These are phyloP conservation scores for Drosophila pegasa DNA, from an alignment of 2,888 invertebrate species.

Conservation along the genomic window DNA sequence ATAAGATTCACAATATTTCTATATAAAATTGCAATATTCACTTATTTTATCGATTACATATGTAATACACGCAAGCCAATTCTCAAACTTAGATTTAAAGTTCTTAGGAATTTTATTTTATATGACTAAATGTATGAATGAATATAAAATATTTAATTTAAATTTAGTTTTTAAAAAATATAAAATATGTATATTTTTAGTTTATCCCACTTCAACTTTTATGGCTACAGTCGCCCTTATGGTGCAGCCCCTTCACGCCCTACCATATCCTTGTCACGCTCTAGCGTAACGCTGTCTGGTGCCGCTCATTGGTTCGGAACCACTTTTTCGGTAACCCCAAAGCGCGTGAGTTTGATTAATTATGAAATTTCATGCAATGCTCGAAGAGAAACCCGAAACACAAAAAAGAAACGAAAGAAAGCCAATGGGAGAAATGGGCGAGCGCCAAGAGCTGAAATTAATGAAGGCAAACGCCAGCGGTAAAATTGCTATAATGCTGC, in stretches of 20 bases:
- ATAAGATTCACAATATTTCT: too few species aligned
- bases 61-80: too few species aligned
- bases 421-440: constrained; percentile 43
- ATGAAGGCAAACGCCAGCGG: constrained; percentile 76
- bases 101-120: too few species aligned
- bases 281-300: constrained; percentile 31
- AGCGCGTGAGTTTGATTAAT: constrained; percentile 84
- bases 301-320: constrained; percentile 8
- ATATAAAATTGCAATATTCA: too few species aligned
- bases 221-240: background rate
- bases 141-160: too few species aligned
- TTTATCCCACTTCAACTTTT: background rate
- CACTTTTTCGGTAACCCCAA: constrained; percentile 29
- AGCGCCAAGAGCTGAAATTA: constrained; percentile 71
- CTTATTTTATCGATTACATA: too few species aligned
- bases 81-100: too few species aligned
- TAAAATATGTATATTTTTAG: background rate
- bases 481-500: constrained; percentile 54
- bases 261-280: constrained; percentile 77
- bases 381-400: constrained; percentile 25
- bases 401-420: constrained; percentile 49
- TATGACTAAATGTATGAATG: too few species aligned
- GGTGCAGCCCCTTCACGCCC: constrained; percentile 12
- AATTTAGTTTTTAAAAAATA: too few species aligned
- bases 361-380: constrained; percentile 84